These are phyloP conservation scores for Cephalotes varians DNA, from an alignment of 2,888 invertebrate genomes.

Conservation along the genomic window DNA sequence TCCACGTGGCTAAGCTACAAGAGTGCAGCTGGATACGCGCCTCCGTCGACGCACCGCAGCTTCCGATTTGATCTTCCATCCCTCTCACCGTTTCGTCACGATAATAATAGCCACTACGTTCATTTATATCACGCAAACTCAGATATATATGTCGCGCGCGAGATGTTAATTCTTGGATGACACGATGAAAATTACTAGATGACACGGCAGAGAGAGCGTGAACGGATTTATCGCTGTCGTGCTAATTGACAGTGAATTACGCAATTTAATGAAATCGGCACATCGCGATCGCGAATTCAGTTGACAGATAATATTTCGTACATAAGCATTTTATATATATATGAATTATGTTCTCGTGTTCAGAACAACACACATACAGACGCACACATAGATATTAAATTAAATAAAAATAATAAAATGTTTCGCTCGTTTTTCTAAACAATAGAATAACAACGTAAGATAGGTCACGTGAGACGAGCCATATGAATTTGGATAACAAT, in stretches of 20 bases:
- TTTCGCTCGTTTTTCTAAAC: too few species aligned
- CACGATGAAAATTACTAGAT: slow-evolving; percentile 1
- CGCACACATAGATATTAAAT: neutral
- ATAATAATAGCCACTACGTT: slow-evolving; percentile 2
- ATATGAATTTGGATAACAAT: too few species aligned
- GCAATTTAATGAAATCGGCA: slow-evolving; percentile 5
- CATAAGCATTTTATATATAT: neutral
- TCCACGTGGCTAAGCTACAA: slow-evolving; percentile 39
- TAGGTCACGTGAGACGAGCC: too few species aligned
- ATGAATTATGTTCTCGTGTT: neutral
- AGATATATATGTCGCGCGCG: neutral
- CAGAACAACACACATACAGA: neutral
- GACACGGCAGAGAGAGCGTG: neutral
- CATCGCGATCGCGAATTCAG: neutral
- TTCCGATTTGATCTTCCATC: neutral
- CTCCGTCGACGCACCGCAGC: neutral
- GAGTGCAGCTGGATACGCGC: slow-evolving; percentile 14
- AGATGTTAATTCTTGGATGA: slow-evolving; percentile 32
- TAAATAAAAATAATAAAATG: too few species aligned
- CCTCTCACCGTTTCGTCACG: neutral
- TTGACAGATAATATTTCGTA: neutral
- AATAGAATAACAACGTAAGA: too few species aligned
- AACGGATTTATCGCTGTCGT: slow-evolving; percentile 12
- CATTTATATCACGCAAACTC: slow-evolving; percentile 23
- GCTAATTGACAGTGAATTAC: slow-evolving; percentile 10